Conservation (phyloP, 2,888 invertebrate genomes). For the Cerastis rubricosa region DNA sequence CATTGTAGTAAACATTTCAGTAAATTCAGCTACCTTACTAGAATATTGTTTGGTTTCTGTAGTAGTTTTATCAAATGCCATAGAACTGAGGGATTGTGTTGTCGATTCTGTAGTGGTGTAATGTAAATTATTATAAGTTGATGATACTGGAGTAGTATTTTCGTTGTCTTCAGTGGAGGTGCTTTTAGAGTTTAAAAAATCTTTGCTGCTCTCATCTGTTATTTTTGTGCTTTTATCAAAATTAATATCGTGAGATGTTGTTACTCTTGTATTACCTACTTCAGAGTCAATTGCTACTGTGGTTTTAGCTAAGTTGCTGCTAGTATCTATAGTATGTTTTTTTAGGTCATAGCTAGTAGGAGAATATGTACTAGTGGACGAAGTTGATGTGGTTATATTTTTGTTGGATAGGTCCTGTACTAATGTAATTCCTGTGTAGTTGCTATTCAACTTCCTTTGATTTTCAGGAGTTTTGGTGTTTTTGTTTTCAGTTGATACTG, state of each 20-base stretch:
- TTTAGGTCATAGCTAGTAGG: conserved; percentile 11
- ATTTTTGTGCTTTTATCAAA: conserved; percentile 13
- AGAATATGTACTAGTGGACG: conserved; percentile 22
- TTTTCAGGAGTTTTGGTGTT: conserved; percentile 87
- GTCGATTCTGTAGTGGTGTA: conserved; percentile 1
- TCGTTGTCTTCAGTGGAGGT: conserved; percentile 2
- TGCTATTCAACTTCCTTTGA: conserved; percentile 84
- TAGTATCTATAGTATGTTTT: conserved; percentile 26
- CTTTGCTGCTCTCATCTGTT: neutral
- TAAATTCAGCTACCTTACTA: conserved; percentile 17
- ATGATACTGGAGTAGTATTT: conserved; percentile 5
- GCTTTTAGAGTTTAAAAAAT: neutral
- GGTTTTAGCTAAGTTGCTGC: conserved; percentile 17
- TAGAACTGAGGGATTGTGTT: neutral
- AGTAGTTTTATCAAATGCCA: conserved; percentile 9
- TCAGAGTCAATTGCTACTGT: conserved; percentile 17
- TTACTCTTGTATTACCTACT: conserved; percentile 21
- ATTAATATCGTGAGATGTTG: neutral
- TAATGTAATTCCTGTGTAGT: conserved; percentile 76
- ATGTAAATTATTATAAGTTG: conserved; percentile 1
- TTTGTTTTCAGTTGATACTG: conserved; percentile 80
- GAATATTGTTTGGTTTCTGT: conserved; percentile 33
- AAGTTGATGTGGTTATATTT: conserved; percentile 46
- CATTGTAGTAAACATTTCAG: conserved; percentile 6
- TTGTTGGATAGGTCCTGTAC: conserved; percentile 60